A percentile compares a stretch with the other conserved stretches of the same genome.
Conservation (phyloP, 2,888 invertebrate species). For the Bursaphelenchus okinawaensis region DNA sequence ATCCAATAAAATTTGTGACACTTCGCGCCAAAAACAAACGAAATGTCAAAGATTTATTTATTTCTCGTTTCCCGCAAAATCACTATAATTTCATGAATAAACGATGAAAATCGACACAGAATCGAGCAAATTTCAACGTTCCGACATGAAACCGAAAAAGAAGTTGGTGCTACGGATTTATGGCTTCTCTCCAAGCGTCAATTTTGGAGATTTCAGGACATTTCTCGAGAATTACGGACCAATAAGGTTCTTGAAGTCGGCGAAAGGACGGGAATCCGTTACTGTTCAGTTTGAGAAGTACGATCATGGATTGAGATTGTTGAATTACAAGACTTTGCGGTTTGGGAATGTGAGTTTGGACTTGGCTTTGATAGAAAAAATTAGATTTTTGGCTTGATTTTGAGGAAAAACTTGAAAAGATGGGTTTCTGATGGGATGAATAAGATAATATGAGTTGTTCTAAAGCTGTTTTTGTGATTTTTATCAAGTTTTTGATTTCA, state of each 20-base stretch:
- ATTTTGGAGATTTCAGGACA: not conserved
- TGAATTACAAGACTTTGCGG: not conserved
- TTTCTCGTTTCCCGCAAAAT: not conserved
- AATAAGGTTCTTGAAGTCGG: not conserved
- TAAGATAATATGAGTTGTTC: no score
- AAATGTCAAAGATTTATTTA: not conserved
- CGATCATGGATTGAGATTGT: not conserved
- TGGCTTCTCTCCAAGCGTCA: not conserved
- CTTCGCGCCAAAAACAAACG: not conserved
- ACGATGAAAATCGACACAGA: conserved; percentile 1
- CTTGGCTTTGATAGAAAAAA: no score
- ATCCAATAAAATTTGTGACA: no score
- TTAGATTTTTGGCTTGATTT: no score
- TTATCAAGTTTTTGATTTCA: not conserved
- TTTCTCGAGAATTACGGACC: not conserved
- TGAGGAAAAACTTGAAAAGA: no score
- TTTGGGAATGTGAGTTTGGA: not conserved
- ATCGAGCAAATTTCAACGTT: not conserved
- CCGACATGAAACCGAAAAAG: not conserved
- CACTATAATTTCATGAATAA: not conserved
- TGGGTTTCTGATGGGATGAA: no score
- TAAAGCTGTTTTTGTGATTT: no score
- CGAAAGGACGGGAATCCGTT: not conserved
- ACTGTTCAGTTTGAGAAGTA: not conserved
- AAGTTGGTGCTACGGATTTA: not conserved